Base-by-base conservation (phyloP, 2,113 vertebrate species). In the Pteruthius melanotis region DNA sequence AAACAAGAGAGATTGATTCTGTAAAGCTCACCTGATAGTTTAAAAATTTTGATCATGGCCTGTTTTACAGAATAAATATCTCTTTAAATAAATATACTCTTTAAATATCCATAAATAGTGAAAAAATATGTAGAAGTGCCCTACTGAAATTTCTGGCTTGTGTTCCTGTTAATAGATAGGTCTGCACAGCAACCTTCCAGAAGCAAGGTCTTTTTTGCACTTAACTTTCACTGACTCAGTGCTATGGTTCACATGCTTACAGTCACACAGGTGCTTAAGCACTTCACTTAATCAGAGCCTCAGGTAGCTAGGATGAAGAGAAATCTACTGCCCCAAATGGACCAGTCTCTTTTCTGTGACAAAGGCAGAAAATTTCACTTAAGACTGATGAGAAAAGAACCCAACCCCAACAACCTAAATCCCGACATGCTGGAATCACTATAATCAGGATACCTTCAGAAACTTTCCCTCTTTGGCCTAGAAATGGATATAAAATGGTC, bases 211-310 rank as follows among this genome's bases (percentile, higher is more conserved):
- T 33, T 87, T 94, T 83, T 64, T 88, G 83, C 6, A 24, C 68
- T 70, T 83, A 66, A 37, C 75, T 90, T 79, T 75, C 83, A 85
- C 87, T 47, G 80, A 21, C 49, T 87, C 89, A 26, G 49, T 56
- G 64, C 71, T 50, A 31, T 60, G 44, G 60, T 33, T 90, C 45
- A 18, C n/a, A 72, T 59, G 56, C 60, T 92, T 47, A 16, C 37
- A 75, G 44, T 60, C 86, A 84, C 68, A 66, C 76, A 82, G 83
- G 83, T 93, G 64, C 86, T 91, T 47, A 89, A 92, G 72, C 61
- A 71, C 68, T 66, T 80, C 54, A 52, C 47, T 90, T 89, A 69
- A 77, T 92, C 68, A 75, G 59, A 59, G 83, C 76, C 86, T 88
- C 1, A 0, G 68, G 56, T 42, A 89, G 59, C 0, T 0, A 87